Evolutionary conservation across 1,140 invertebrate species (phyloP).

Genomic region (Mycetomoellerius zeteki): DNA sequence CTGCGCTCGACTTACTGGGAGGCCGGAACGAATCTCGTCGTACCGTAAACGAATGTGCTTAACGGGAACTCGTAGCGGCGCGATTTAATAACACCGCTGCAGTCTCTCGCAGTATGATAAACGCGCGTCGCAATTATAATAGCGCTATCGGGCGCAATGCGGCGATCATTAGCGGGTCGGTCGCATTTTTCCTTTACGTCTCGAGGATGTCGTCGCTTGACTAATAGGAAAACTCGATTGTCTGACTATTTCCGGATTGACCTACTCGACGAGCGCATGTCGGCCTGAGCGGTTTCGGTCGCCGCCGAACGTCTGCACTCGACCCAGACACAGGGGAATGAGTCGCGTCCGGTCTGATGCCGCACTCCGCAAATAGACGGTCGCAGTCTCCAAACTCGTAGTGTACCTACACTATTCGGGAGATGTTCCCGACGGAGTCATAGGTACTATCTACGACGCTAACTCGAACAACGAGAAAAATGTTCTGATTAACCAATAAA

Average conservation of each 20-base stretch:
- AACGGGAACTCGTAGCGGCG: constrained; percentile 52
- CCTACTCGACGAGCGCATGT: constrained; percentile 46
- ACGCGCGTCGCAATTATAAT: constrained; percentile 46
- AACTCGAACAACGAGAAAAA: neutral
- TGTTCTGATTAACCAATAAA: no score
- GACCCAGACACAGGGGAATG: constrained; percentile 74
- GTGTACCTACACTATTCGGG: neutral
- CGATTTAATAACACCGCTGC: constrained; percentile 22
- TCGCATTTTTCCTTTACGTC: neutral
- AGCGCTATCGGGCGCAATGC: constrained; percentile 11
- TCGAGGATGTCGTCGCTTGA: constrained; percentile 32
- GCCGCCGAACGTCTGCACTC: constrained; percentile 63
- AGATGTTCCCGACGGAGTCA: neutral
- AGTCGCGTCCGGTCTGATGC: constrained; percentile 74
- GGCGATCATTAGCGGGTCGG: neutral
- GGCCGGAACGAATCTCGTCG: constrained; percentile 52
- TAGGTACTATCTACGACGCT: neutral
- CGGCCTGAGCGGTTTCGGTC: constrained; percentile 37
- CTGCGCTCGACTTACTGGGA: constrained; percentile 38
- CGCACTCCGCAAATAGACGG: constrained; percentile 73
- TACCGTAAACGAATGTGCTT: constrained; percentile 58
- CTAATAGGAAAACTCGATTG: constrained; percentile 51
- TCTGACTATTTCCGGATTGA: constrained; percentile 63
- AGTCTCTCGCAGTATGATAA: constrained; percentile 27
- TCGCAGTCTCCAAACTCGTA: constrained; percentile 61